phyloP scores from a whole-genome alignment of 2,797 vertebrate species.

The Acestrorhynchus altus region DNA sequence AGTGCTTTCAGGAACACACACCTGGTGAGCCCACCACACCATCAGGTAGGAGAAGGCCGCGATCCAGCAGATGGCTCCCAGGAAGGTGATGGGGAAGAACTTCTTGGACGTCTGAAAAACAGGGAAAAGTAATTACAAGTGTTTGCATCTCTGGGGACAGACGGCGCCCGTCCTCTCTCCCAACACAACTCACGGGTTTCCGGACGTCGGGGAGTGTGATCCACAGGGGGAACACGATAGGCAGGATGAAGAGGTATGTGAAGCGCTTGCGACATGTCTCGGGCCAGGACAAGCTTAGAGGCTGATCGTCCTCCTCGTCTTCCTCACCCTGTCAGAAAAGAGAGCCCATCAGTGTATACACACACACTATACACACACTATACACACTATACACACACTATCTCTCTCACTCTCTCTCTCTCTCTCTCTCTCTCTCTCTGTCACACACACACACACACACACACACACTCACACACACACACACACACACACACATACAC shows the following conservation, averaged over 20 bases:
- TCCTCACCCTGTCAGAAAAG: constrained; percentile 64
- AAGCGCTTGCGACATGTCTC: constrained; percentile 82
- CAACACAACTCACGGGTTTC: constrained; percentile 81
- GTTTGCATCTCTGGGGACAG: not conserved
- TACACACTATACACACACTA: too few species aligned
- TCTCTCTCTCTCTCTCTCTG: too few species aligned
- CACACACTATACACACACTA: too few species aligned
- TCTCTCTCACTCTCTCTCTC: too few species aligned
- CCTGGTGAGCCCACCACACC: constrained; percentile 99
- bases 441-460: too few species aligned
- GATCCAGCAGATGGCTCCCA: constrained; percentile 94
- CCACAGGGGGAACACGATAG: constrained; percentile 93
- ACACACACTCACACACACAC: too few species aligned
- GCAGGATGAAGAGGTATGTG: constrained; percentile 89
- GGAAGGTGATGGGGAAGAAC: constrained; percentile 85
- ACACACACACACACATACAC: not conserved
- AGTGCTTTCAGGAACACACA: constrained; percentile 58
- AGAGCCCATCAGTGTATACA: not conserved
- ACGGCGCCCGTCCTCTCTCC: not conserved
- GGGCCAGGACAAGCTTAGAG: constrained; percentile 91
- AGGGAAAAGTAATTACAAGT: not conserved
- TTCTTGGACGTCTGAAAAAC: constrained; percentile 82
- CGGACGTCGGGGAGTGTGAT: constrained; percentile 91
- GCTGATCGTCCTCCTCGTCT: constrained; percentile 82
- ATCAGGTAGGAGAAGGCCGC: constrained; percentile 92